phyloP scores from a whole-genome alignment of 2,888 invertebrate species.

The Heterodera filipjevi region DNA sequence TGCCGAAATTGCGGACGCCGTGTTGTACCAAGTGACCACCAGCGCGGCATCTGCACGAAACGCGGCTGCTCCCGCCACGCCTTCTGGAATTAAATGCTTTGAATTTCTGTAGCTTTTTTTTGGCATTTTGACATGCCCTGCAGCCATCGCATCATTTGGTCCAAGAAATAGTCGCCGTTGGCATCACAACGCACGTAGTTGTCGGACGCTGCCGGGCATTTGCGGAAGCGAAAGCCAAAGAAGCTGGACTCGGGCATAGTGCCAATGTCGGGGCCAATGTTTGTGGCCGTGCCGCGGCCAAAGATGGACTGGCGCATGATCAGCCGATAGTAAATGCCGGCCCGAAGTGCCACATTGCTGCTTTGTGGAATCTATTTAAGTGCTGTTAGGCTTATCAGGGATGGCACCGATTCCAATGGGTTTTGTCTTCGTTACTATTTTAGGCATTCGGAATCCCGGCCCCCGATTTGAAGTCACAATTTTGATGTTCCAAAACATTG shows the following conservation, averaged over 20 bases:
- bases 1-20: slow-evolving; percentile 71
- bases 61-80: slow-evolving; percentile 83
- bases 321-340: slow-evolving; percentile 63
- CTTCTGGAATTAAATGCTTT: slow-evolving; percentile 72
- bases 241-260: slow-evolving; percentile 50
- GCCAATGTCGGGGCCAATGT: slow-evolving; percentile 49
- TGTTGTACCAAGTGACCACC: slow-evolving; percentile 92
- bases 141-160: slow-evolving; percentile 62
- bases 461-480: too few species aligned
- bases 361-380: slow-evolving; percentile 52
- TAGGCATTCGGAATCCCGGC: too few species aligned
- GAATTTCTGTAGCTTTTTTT: neutral
- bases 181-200: slow-evolving; percentile 58
- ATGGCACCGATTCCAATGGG: too few species aligned
- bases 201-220: slow-evolving; percentile 61
- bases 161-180: slow-evolving; percentile 61
- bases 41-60: slow-evolving; percentile 88
- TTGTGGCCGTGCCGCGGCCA: slow-evolving; percentile 54
- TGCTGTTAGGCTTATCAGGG: too few species aligned
- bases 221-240: slow-evolving; percentile 52
- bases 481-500: too few species aligned
- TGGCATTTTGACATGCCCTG: slow-evolving; percentile 40
- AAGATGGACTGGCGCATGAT: slow-evolving; percentile 61
- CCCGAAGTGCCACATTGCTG: slow-evolving; percentile 55
- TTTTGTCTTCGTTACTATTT: too few species aligned